Conservation (phyloP, 2,113 vertebrate genomes). For the Pomatostomus ruficeps region DNA sequence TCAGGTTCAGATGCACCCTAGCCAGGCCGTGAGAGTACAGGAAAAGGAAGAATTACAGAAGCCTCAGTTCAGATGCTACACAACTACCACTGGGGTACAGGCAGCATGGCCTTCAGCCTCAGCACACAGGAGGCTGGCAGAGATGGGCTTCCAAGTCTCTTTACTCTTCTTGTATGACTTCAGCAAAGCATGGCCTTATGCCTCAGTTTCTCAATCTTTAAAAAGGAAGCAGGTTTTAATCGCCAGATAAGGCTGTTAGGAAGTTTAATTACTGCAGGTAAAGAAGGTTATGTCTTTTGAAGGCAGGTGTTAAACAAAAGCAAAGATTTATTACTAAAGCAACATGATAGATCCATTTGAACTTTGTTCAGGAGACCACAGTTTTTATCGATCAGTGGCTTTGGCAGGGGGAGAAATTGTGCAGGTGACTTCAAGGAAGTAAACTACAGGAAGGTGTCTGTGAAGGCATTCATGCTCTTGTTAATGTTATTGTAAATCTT, state of each 20-base stretch:
- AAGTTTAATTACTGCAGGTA: conserved; percentile 8
- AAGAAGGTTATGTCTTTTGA: not conserved
- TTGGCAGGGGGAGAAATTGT: conserved; percentile 10
- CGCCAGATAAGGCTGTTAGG: not conserved
- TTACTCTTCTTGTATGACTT: not conserved
- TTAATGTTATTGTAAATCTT: conserved; percentile 49
- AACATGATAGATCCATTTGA: not conserved
- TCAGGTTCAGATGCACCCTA: not conserved
- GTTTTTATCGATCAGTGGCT: conserved; percentile 16
- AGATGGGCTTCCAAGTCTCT: not conserved
- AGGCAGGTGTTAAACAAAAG: not conserved
- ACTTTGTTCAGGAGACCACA: not conserved
- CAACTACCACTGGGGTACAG: not conserved
- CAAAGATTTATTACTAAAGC: conserved; percentile 12
- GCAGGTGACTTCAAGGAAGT: conserved; percentile 26
- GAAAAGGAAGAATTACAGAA: not conserved
- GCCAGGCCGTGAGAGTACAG: rapidly evolving
- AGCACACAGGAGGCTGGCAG: rapidly evolving
- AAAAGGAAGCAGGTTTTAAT: not conserved
- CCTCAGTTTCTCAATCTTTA: not conserved
- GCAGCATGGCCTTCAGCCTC: not conserved
- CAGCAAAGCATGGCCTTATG: not conserved
- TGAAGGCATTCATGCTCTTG: conserved; percentile 8
- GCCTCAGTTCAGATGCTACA: not conserved
- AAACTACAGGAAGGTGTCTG: not conserved